Conservation (phyloP, 2,113 vertebrate genomes). For the Felis chaus region DNA sequence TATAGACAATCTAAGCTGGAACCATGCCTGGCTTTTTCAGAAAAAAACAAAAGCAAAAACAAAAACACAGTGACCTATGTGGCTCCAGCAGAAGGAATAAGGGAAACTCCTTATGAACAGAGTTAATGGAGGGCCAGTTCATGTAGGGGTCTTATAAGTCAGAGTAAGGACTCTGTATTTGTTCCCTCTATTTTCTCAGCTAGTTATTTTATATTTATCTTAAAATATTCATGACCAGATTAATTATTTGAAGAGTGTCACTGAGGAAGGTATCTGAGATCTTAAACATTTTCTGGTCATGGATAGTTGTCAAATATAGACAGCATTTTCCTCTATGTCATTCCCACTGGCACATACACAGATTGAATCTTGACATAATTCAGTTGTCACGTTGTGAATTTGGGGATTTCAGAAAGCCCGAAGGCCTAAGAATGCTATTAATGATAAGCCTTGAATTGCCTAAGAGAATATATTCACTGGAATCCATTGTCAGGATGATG, state of each 20-base stretch:
- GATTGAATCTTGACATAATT: not conserved
- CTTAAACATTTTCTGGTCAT: not conserved
- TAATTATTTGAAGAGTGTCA: not conserved
- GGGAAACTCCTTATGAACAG: not conserved
- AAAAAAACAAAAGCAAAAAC: not conserved
- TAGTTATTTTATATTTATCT: not conserved
- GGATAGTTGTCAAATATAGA: not conserved
- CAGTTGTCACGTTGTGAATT: not conserved
- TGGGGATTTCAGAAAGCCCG: not conserved
- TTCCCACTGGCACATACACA: not conserved
- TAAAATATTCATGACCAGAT: not conserved
- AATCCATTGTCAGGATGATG: not conserved
- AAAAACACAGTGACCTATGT: not conserved
- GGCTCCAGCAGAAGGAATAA: not conserved
- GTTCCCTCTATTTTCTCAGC: not conserved
- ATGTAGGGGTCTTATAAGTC: not conserved
- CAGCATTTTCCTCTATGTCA: not conserved
- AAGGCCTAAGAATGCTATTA: not conserved
- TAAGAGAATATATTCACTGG: not conserved
- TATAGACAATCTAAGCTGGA: not conserved
- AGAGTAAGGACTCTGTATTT: not conserved
- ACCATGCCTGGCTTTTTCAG: not conserved
- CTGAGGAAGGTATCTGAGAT: not conserved
- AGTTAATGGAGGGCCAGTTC: not conserved
- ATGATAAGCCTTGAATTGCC: not conserved